These are phyloP conservation scores for Leucoraja erinaceus DNA, from an alignment of 2,113 vertebrate species.

Conservation along the genomic window DNA sequence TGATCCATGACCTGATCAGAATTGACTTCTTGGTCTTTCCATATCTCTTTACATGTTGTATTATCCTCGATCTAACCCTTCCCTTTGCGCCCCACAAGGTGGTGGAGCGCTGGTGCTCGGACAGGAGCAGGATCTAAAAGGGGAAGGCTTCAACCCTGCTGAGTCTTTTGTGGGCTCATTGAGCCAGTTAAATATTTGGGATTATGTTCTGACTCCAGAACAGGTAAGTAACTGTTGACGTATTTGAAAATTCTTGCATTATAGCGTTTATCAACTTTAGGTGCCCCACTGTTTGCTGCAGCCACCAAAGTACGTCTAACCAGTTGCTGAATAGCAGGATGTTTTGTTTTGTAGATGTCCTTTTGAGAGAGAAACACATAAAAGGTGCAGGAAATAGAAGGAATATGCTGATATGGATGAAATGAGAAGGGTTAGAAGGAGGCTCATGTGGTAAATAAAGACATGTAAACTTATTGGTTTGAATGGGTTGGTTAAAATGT, in stretches of 20 bases:
- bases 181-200: slow-evolving; percentile 95
- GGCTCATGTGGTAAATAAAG: background rate
- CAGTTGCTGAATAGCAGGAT: background rate
- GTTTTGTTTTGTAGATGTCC: background rate
- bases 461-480: background rate
- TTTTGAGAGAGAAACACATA: background rate
- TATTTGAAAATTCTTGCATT: background rate
- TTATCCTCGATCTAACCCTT: background rate
- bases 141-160: slow-evolving; percentile 90
- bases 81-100: slow-evolving; percentile 56
- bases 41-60: too few species aligned
- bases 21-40: too few species aligned
- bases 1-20: too few species aligned
- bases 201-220: slow-evolving; percentile 77
- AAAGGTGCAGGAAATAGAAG: background rate
- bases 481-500: background rate
- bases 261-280: background rate
- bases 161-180: slow-evolving; percentile 94
- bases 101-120: slow-evolving; percentile 86
- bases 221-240: slow-evolving; percentile 61
- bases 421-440: background rate
- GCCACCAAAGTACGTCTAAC: background rate
- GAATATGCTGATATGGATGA: background rate
- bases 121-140: slow-evolving; percentile 90
- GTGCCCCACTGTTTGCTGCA: background rate